These are phyloP conservation scores for Pangasius sanitwongsei DNA, from an alignment of 2,797 vertebrate genomes.

Conservation along the genomic window DNA sequence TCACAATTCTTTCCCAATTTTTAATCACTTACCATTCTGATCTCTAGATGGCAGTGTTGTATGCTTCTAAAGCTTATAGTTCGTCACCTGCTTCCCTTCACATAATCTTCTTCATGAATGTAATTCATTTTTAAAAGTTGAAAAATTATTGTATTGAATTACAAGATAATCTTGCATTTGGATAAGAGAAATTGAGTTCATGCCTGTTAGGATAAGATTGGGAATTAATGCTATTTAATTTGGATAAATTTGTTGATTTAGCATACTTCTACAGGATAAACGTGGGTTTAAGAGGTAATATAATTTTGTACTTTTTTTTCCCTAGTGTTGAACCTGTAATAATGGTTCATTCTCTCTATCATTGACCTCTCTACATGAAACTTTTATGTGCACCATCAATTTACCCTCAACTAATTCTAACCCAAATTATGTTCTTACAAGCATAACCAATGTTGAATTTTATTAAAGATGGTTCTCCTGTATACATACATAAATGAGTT, in stretches of 20 bases:
- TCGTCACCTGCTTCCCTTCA: background rate
- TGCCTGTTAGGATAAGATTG: background rate
- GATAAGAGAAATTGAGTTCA: background rate
- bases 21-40: background rate
- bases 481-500: background rate
- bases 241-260: background rate
- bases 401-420: background rate
- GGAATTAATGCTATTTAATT: background rate
- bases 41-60: slow-evolving; percentile 57
- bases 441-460: background rate
- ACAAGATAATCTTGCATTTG: background rate
- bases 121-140: background rate
- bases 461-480: background rate
- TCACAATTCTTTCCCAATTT: background rate
- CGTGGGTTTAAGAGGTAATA: slow-evolving; percentile 1
- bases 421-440: background rate
- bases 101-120: background rate
- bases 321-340: background rate
- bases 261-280: background rate
- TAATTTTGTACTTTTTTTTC: background rate
- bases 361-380: background rate
- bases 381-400: background rate
- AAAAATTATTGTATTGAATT: background rate
- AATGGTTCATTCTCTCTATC: background rate
- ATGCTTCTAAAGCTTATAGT: slow-evolving; percentile 9